Base-by-base conservation (phyloP, 2,797 vertebrate genomes). In the Vultur gryphus region DNA sequence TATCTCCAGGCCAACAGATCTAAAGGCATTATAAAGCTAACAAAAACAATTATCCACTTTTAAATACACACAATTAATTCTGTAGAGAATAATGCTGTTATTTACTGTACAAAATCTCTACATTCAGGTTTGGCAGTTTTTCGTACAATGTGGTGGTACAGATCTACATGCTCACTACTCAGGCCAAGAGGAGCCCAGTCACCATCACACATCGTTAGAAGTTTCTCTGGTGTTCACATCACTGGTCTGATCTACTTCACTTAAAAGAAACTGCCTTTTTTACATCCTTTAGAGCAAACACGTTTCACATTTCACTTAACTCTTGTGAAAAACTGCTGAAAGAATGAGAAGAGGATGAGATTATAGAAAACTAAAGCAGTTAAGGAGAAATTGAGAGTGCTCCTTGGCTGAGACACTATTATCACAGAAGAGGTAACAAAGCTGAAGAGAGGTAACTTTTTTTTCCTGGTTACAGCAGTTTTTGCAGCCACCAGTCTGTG, bases 21-120 rank as follows among this genome's bases (percentile, higher is more conserved):
- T 85, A 67, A 95, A 83, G 54, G 71, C 35, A 87, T 55, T 84
- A 69, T 6, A 58, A 83, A 92, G 43, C 79, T 58, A 91, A 87
- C 12, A 91, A 78, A 90, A 93, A 9, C 39, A 59, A 71, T 44
- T 26, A 76, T 4, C 12, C 46, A 29, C 14, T 72, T 90, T 58
- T 81, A 87, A 95, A 93, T 33, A 39, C 16, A 51, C 31, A 85
- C 5, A 55, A 44, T 76, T 71, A 67, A 61, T 80, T 93, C 43
- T 37, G 57, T 6, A 41, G 67, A 85, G 49, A 89, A 80, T 48
- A 85, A 71, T 86, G 43, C 19, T 71, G 16, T 49, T 58, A 79
- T 78, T 95, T 93, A 71, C 21, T 18, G 31, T 25, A 78, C 18
- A 59, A 81, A 73, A 79, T 39, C 39, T 64, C 66, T 84, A 44